Evolutionary conservation across 2,888 invertebrate species (phyloP).

Genomic region (Macrostomum cliftonense): DNA sequence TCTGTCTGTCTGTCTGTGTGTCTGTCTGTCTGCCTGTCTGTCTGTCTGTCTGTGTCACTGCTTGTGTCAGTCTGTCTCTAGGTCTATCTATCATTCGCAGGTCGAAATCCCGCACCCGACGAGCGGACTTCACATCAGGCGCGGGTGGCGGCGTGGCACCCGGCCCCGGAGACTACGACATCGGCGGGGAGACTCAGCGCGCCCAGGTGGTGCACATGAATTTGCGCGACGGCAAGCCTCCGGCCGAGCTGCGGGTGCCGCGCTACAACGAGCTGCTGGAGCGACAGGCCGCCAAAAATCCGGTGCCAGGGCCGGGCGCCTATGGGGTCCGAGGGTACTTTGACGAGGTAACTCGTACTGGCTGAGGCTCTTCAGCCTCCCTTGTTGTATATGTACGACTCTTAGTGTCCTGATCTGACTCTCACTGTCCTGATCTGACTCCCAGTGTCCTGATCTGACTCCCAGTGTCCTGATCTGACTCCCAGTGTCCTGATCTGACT

Average conservation of each 20-base stretch:
- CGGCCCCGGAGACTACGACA: constrained; percentile 35
- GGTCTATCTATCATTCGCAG: too few relatives aligned
- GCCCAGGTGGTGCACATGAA: constrained; percentile 20
- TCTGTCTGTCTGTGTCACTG: too few relatives aligned
- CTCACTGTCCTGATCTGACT: too few relatives aligned
- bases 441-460: too few relatives aligned
- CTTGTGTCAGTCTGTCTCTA: too few relatives aligned
- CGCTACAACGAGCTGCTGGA: constrained; percentile 31
- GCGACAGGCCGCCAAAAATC: constrained; percentile 23
- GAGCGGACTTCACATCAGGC: constrained; percentile 21
- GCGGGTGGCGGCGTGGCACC: constrained; percentile 25
- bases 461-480: too few relatives aligned
- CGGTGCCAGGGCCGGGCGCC: constrained; percentile 33
- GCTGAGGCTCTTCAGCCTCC: too few relatives aligned
- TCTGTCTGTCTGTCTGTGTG: too few relatives aligned
- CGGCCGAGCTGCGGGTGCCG: constrained; percentile 28
- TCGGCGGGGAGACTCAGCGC: constrained; percentile 16
- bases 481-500: too few relatives aligned
- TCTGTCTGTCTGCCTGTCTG: too few relatives aligned
- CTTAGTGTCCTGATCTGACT: too few relatives aligned
- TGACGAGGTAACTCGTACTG: constrained; percentile 20
- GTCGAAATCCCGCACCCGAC: not conserved
- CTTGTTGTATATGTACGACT: too few relatives aligned
- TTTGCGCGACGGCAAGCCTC: constrained; percentile 15
- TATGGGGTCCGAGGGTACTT: constrained; percentile 31